Percentiles rank a stretch among this genome's conserved stretches.
These are phyloP conservation scores for Amblyraja radiata DNA, from an alignment of 2,797 vertebrate genomes.

Conservation along the genomic window DNA sequence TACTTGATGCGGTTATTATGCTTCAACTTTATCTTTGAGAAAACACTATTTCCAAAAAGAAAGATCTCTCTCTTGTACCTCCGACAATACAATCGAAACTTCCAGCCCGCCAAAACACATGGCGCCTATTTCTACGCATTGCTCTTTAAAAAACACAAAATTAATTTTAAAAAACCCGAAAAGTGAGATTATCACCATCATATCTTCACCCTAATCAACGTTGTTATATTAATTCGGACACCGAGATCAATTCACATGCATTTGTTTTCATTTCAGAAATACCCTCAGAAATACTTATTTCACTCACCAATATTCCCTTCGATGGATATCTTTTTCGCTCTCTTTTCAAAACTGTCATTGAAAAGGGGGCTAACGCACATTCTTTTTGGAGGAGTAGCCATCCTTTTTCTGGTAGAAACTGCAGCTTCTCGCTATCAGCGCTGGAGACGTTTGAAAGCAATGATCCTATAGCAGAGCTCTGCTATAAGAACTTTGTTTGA, in stretches of 20 bases:
- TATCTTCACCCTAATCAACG: neutral
- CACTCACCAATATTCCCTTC: constrained; percentile 79
- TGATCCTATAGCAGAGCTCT: no score
- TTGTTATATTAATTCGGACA: neutral
- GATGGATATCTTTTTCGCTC: constrained; percentile 63
- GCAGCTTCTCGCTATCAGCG: neutral
- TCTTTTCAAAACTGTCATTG: constrained; percentile 58
- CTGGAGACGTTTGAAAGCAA: neutral
- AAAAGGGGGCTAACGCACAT: constrained; percentile 47
- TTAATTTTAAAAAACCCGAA: neutral
- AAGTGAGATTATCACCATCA: neutral
- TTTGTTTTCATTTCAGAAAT: neutral
- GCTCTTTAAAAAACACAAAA: neutral
- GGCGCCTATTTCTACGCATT: neutral
- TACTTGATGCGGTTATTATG: no score
- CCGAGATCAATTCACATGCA: neutral
- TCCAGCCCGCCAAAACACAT: neutral
- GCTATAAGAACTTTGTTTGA: no score
- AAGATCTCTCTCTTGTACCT: neutral
- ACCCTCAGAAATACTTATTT: neutral
- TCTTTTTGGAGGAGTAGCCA: constrained; percentile 59
- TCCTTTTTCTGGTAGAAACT: constrained; percentile 37
- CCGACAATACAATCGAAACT: neutral
- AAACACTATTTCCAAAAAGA: no score
- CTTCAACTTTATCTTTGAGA: neutral